Evolutionary conservation across 2,888 invertebrate species (phyloP), one percentile per base, ranked within the genome.

Genomic region (Drosophila stalkeri): DNA sequence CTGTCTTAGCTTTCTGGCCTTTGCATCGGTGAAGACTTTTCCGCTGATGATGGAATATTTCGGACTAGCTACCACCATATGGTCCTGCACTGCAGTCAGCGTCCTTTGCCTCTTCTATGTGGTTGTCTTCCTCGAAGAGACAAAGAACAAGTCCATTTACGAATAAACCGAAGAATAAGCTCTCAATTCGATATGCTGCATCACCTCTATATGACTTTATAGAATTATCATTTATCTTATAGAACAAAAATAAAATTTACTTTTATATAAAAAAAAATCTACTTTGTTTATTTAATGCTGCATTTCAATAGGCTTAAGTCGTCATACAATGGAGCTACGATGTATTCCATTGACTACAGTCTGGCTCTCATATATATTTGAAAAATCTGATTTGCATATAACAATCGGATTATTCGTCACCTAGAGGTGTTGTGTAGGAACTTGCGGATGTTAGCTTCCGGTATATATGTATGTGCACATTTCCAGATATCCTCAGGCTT

Each of bases 61-160:
- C 1, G 86, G 88, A 0, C 39, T 92, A n/a, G 77, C 90, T 5
- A 82, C 82, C n/a, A 89, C 86, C 12, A 91, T 92, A 86, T 91
- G 89, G 87, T 74, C 81, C 12, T 91, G 90, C 51, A 80, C 84
- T 1, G 41, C 52, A 0, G 75, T 87, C 9, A 74, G 82, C 16
- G 72, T 79, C 12, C 49, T 90, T 5, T 91, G 90, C 37, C 77
- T 90, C 9, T 68, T 92, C 37, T 92, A 91, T 41, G 76, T 90
- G 35, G 60, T 80, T 6, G 49, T 86, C n/a, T 89, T 77, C 18
- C 31, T 92, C 18, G 80, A 85, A 54, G 92, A 92, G 75, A 92
- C 92, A n/a, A 92, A 91, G 57, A 91, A 91, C n/a, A 89, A 71
- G 51, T 75, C 81, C 4, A 63, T 92, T 5, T 79, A 90, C 57